Evolutionary conservation across 1,140 invertebrate genomes (phyloP).

Genomic region (Drosophila paulistorum): DNA sequence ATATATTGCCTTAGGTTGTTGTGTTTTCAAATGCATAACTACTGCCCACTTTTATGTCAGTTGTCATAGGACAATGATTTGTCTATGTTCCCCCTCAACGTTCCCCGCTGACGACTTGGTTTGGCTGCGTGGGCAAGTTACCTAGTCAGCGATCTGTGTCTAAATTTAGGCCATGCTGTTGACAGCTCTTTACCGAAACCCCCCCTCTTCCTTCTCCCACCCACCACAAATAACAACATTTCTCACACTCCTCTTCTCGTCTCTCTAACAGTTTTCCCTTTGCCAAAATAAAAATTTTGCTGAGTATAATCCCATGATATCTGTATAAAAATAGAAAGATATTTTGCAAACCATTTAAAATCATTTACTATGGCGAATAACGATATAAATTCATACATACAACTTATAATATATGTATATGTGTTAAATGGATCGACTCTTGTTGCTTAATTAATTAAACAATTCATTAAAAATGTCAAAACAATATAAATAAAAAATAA

Average conservation of each 20-base stretch:
- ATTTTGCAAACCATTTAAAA: conserved; percentile 14
- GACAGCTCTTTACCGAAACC: conserved; percentile 40
- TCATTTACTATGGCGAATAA: conserved; percentile 15
- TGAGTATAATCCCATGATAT: conserved; percentile 13
- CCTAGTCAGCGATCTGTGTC: conserved; percentile 22
- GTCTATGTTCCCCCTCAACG: background rate
- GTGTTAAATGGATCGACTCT: conserved; percentile 6
- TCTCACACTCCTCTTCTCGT: background rate
- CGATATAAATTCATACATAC: background rate
- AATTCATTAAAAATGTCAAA: conserved; percentile 71
- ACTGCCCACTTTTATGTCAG: background rate
- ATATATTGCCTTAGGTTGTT: conserved; percentile 2
- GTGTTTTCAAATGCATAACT: background rate
- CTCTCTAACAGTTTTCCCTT: background rate
- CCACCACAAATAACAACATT: background rate
- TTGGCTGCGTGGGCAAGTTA: conserved; percentile 17
- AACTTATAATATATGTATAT: background rate
- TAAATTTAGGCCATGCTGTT: conserved; percentile 50
- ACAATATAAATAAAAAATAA: conserved; percentile 23
- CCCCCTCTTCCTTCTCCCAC: background rate
- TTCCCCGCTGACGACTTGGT: background rate
- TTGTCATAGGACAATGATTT: conserved; percentile 8
- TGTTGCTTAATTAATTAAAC: conserved; percentile 54
- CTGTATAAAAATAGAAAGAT: conserved; percentile 7
- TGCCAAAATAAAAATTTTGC: conserved; percentile 4